These are phyloP conservation scores for Lepetodrilus schrolli DNA, from an alignment of 2,888 invertebrate species.

Conservation along the genomic window DNA sequence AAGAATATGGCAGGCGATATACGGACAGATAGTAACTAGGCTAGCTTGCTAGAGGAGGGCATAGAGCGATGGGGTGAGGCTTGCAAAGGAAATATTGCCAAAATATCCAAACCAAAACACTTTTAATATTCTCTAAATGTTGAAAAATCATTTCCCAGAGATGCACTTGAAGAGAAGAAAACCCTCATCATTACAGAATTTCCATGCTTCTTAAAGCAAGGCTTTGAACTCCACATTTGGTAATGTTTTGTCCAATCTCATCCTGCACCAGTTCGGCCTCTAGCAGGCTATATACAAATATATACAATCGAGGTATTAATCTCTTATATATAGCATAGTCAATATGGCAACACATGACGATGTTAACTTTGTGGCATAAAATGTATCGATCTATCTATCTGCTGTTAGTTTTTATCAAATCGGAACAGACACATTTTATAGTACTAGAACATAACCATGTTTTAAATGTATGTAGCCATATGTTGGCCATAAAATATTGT, in stretches of 20 bases:
- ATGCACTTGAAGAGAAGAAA: conserved; percentile 4
- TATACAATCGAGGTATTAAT: no score
- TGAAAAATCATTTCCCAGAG: neutral
- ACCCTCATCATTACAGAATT: conserved; percentile 15
- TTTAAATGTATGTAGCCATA: no score
- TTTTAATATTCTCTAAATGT: neutral
- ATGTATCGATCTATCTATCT: no score
- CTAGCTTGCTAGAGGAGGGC: conserved; percentile 19
- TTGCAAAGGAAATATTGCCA: conserved; percentile 8
- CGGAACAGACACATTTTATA: no score
- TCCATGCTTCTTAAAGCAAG: conserved; percentile 13
- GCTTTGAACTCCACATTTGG: no score
- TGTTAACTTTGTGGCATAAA: no score
- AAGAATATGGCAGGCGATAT: neutral
- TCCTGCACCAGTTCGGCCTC: conserved; percentile 1
- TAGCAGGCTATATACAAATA: conserved; percentile 14
- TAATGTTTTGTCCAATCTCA: no score
- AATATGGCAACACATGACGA: no score
- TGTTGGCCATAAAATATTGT: no score
- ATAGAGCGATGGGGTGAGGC: neutral
- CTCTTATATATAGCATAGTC: no score
- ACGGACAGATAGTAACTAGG: neutral
- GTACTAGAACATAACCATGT: no score
- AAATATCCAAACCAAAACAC: neutral
- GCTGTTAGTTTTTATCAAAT: no score